Evolutionary conservation across 2,888 invertebrate genomes (phyloP), one percentile per base, ranked within the genome.

Genomic region (Mythimna loreyi): DNA sequence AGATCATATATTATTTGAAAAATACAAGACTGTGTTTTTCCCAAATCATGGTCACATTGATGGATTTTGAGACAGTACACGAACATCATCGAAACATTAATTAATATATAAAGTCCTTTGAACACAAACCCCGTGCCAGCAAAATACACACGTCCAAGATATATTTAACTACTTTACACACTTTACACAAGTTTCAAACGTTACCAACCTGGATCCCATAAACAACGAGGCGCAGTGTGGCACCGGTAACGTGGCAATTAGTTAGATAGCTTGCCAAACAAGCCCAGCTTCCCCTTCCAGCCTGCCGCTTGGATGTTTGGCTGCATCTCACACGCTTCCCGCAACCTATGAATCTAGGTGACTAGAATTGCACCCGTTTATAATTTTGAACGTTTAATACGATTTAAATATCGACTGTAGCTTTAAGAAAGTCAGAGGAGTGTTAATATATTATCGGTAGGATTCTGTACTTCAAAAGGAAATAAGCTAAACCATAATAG

Each of bases 241-340:
- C 80, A 80, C 84, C 80, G 84, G 88, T 89, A 88, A 89, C 87
- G 86, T 84, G 87, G 91, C 90, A 92, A 93, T 93, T 92, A 93
- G 90, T 88, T 90, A 91, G 91, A 91, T 91, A 91, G 92, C 88
- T 92, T 91, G 91, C 90, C 91, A 92, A 92, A 92, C 91, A 92
- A 88, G 85, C 85, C 76, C 79, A 77, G 85, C 85, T 85, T 83
- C 79, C 79, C 80, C 86, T 83, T 80, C 79, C 81, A 70, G 80
- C 75, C 83, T 83, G 84, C 80, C 82, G 84, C 85, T 86, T 83
- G 86, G 85, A 81, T 87, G 88, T 88, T 87, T 88, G 86, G 87
- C 86, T 86, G 86, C 86, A 86, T 85, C 85, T 85, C 85, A 83
- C 85, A 80, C 81, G 77, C 83, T 82, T 67, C 78, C 85, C 82